Evolutionary conservation across 2,888 invertebrate genomes (phyloP).

Genomic region (Neuroscelio doddi): DNA sequence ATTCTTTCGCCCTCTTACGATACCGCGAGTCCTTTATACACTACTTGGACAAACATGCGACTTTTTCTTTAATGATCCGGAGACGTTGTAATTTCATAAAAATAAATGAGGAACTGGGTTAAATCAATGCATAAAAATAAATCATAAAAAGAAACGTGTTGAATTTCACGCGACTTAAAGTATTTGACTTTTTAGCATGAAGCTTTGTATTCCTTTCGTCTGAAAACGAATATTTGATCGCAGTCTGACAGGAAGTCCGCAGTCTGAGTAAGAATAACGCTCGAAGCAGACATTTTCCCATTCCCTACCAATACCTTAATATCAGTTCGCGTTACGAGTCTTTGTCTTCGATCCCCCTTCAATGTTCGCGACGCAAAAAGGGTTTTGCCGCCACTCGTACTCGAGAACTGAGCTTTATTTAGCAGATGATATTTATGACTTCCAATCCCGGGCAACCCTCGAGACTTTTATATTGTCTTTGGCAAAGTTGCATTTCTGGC

Average conservation of each 20-base stretch:
- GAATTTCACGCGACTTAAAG: no score
- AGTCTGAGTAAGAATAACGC: constrained; percentile 43
- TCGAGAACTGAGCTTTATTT: constrained; percentile 69
- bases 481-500: constrained; percentile 55
- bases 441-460: constrained; percentile 61
- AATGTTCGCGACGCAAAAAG: constrained; percentile 54
- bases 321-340: constrained; percentile 60
- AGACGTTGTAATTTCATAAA: no score
- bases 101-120: no score
- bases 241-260: constrained; percentile 33
- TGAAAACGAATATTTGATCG: constrained; percentile 34
- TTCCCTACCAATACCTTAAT: constrained; percentile 61
- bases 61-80: constrained; percentile 13
- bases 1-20: constrained; percentile 27
- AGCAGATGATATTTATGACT: constrained; percentile 71
- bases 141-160: no score
- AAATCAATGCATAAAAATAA: no score
- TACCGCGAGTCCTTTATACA: constrained; percentile 29
- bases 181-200: not conserved
- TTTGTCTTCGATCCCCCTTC: constrained; percentile 60
- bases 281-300: constrained; percentile 29
- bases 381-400: constrained; percentile 58
- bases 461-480: constrained; percentile 67
- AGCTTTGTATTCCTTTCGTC: not conserved
- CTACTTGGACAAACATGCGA: constrained; percentile 32